Base-by-base conservation (phyloP, 2,113 vertebrate genomes). In the Oreochromis niloticus region DNA sequence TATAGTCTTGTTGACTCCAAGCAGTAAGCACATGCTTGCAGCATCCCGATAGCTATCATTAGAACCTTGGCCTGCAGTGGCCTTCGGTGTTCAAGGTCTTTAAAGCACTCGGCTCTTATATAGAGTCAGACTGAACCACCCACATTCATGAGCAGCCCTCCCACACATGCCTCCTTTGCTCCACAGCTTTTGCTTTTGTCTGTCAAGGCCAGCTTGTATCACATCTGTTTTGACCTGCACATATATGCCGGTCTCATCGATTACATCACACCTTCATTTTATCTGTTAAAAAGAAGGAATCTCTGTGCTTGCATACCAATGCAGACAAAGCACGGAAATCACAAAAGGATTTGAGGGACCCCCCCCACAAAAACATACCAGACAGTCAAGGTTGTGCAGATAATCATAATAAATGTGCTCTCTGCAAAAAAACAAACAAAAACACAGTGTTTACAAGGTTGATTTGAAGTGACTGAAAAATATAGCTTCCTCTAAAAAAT, bases 1-100 rank as follows among this genome's bases (percentile, higher is more conserved):
- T 78, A 78, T 32, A 32, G 73, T 52, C 17, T 46, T 39, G 4
- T 48, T 46, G 27, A 79, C 27, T 41, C 22, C 12, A 22, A 19
- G 17, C 34, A 9, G 82, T 71, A 54, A 80, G 56, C 63, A 17
- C 11, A 13, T 61, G 82, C 81, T 41, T 14, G 34, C 3, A 36
- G 80, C 84, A 41, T 73, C 52, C 56, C 7, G 3, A 9, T 50
- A 84, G 75, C 55, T 68, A 16, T 71, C 9, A n/a, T 85, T 50
- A 88, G 57, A 91, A 87, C 87, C 94, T 93, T 90, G 87, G 84
- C 87, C 90, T 89, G 27, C 82, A 56, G 81, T 91, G 94, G 92
- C 91, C 92, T 87, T 89, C 85, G 13, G 57, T 85, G 78, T 88
- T 89, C 93, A 94, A 93, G 92, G 94, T 93, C 92, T 92, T 71